Percentiles rank a stretch among this genome's conserved stretches.
phyloP scores from a whole-genome alignment of 2,113 vertebrate species.

The Neomonachus schauinslandi region DNA sequence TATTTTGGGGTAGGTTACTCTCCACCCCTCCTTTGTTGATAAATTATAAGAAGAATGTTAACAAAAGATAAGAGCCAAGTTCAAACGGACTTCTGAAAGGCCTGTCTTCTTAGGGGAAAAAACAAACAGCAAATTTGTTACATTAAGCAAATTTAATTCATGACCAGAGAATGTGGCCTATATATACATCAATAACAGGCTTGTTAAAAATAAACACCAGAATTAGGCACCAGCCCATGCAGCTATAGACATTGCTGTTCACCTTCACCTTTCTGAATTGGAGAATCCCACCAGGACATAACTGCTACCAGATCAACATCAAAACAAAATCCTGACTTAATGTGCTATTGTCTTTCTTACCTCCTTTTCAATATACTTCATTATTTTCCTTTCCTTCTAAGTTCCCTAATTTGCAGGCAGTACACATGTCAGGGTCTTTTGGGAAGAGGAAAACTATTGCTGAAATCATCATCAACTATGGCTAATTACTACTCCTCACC shows the following conservation, averaged over 20 bases:
- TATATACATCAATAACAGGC: too few species aligned
- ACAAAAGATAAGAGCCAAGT: not conserved
- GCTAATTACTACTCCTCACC: not conserved
- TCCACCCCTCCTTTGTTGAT: not conserved
- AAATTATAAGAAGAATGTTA: not conserved
- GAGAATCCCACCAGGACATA: not conserved
- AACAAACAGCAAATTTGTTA: not conserved
- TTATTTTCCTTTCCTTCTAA: not conserved
- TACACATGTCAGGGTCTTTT: not conserved
- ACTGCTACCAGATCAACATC: not conserved
- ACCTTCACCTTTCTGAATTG: not conserved
- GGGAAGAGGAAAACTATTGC: not conserved
- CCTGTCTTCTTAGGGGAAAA: not conserved
- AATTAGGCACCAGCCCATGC: rapidly evolving
- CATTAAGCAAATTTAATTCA: not conserved
- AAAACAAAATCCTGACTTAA: not conserved
- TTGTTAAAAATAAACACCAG: not conserved
- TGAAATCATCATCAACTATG: not conserved
- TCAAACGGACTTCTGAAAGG: not conserved
- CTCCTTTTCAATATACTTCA: not conserved
- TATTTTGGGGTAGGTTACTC: not conserved
- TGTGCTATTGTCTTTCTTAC: not conserved
- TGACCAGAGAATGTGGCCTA: rapidly evolving
- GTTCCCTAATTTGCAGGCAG: not conserved
- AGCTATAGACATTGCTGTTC: not conserved